A percentile compares a stretch with the other conserved stretches of the same genome.
Conservation (phyloP, 1,140 invertebrate species). For the Drosophila kikkawai region DNA sequence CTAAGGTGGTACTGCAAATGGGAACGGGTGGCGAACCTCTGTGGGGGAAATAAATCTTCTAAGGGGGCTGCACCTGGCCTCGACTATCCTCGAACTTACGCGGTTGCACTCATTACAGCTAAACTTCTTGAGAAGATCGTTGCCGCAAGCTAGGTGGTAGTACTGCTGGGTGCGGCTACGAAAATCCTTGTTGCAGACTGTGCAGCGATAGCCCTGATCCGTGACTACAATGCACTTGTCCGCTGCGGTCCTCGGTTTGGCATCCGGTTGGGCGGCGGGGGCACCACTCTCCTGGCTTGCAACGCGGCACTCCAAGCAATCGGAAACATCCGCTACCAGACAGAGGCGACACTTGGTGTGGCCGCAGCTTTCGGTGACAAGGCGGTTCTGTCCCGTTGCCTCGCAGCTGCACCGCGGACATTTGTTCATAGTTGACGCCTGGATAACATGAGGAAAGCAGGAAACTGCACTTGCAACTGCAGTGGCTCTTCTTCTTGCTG, state of each 20-base stretch:
- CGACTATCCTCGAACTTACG: conserved; percentile 35
- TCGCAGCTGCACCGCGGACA: conserved; percentile 66
- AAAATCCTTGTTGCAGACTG: conserved; percentile 86
- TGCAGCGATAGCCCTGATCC: conserved; percentile 84
- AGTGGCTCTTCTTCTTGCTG: conserved; percentile 24
- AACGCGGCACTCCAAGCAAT: conserved; percentile 80
- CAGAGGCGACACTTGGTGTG: conserved; percentile 87
- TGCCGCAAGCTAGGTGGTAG: conserved; percentile 86
- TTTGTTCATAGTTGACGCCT: conserved; percentile 29
- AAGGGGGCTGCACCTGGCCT: too few species aligned
- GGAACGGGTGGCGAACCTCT: conserved; percentile 70
- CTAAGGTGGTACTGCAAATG: conserved; percentile 76
- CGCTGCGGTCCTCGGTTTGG: neutral
- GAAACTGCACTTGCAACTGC: conserved; percentile 32
- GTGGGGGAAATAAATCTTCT: neutral
- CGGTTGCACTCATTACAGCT: conserved; percentile 55
- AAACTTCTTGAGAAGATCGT: conserved; percentile 63
- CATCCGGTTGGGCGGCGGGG: neutral
- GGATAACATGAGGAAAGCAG: neutral
- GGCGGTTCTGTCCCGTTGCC: conserved; percentile 84
- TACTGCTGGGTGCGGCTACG: conserved; percentile 86
- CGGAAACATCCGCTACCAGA: conserved; percentile 85
- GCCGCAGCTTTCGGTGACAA: conserved; percentile 86
- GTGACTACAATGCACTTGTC: conserved; percentile 43
- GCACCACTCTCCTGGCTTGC: conserved; percentile 25